A percentile compares a stretch with the other conserved stretches of the same genome.
Conservation (phyloP, 2,888 invertebrate genomes). For the Epinotia nisella region DNA sequence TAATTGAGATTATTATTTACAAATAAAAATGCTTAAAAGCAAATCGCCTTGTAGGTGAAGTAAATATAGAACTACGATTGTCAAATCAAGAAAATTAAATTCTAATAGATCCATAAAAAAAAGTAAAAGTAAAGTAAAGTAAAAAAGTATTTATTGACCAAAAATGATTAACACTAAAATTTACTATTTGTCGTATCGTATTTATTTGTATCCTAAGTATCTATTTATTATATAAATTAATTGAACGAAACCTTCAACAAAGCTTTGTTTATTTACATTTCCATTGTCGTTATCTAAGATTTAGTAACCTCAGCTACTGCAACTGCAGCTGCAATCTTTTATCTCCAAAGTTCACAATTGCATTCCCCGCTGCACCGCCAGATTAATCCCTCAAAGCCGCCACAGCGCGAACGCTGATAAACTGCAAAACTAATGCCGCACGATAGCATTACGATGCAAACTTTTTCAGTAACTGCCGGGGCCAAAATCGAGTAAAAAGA, state of each 20-base stretch:
- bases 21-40: too few species aligned
- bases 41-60: too few species aligned
- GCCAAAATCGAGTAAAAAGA: constrained; percentile 76
- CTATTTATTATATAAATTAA: not conserved
- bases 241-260: constrained; percentile 9
- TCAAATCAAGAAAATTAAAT: too few species aligned
- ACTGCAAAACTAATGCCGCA: constrained; percentile 79
- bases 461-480: constrained; percentile 79
- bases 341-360: constrained; percentile 55
- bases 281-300: constrained; percentile 25
- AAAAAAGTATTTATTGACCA: too few species aligned
- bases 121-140: too few species aligned
- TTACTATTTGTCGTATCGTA: too few species aligned
- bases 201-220: too few species aligned
- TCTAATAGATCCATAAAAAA: too few species aligned
- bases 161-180: too few species aligned
- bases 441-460: constrained; percentile 82
- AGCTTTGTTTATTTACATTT: constrained; percentile 29
- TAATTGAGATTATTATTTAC: too few species aligned
- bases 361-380: constrained; percentile 65
- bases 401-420: constrained; percentile 76
- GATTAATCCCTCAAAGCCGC: constrained; percentile 83
- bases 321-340: constrained; percentile 56
- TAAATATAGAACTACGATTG: too few species aligned
- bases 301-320: constrained; percentile 54